phyloP scores from a whole-genome alignment of 2,888 invertebrate genomes.

The Galerucella nymphaeae region DNA sequence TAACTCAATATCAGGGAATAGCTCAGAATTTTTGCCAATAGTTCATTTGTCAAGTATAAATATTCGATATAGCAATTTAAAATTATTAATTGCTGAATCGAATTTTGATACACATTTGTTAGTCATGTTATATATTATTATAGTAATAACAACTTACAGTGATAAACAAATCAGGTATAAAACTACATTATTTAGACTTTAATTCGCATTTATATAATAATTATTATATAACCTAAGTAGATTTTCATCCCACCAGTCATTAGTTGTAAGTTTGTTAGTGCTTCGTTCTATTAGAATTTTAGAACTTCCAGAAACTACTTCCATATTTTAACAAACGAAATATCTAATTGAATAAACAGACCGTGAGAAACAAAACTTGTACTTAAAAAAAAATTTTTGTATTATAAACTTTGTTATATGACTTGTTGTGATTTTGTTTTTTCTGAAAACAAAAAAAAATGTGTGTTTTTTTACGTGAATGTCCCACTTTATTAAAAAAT shows the following conservation, averaged over 20 bases:
- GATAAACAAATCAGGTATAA: constrained; percentile 53
- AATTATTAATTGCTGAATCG: constrained; percentile 29
- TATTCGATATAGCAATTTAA: constrained; percentile 18
- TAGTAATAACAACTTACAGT: constrained; percentile 46
- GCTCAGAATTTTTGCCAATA: constrained; percentile 47
- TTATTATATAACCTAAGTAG: constrained; percentile 11
- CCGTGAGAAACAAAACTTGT: constrained; percentile 10
- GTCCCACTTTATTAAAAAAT: too few species aligned
- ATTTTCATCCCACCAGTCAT: constrained; percentile 51
- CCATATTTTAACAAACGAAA: constrained; percentile 40
- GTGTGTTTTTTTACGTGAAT: too few species aligned
- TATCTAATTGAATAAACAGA: background rate
- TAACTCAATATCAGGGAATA: constrained; percentile 48
- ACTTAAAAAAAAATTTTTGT: constrained; percentile 13
- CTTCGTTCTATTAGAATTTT: constrained; percentile 53
- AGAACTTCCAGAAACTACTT: constrained; percentile 53
- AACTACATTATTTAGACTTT: constrained; percentile 30
- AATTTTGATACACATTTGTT: constrained; percentile 36
- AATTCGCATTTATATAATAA: constrained; percentile 26
- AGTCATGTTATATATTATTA: constrained; percentile 37
- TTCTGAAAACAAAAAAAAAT: too few species aligned
- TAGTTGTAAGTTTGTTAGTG: constrained; percentile 52
- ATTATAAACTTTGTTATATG: constrained; percentile 11
- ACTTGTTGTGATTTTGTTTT: constrained; percentile 13
- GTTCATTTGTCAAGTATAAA: constrained; percentile 46